phyloP scores from a whole-genome alignment of 2,888 invertebrate species.

The Apotomis capreana region DNA sequence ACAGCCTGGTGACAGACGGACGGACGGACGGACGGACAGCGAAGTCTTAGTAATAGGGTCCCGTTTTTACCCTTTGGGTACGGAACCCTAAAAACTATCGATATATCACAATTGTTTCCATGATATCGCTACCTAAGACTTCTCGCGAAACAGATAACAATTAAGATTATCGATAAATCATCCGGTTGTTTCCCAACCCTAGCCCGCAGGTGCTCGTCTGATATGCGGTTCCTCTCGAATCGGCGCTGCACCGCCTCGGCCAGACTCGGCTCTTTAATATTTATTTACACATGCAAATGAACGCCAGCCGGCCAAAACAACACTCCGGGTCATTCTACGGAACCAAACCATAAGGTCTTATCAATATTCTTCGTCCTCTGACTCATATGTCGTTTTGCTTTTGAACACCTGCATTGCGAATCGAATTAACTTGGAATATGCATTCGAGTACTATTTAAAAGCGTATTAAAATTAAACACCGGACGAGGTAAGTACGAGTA shows the following conservation, averaged over 20 bases:
- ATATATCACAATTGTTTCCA: no score
- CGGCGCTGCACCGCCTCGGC: constrained; percentile 49
- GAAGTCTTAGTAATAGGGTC: no score
- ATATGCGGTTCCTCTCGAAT: constrained; percentile 57
- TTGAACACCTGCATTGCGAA: constrained; percentile 5
- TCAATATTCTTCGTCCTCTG: background rate
- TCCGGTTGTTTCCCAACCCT: constrained; percentile 30
- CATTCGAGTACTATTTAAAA: constrained; percentile 30
- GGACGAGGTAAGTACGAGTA: background rate
- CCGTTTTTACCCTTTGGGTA: no score
- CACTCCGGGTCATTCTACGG: constrained; percentile 43
- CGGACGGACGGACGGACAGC: no score
- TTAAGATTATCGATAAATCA: constrained; percentile 11
- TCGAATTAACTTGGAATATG: constrained; percentile 37
- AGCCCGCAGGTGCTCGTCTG: constrained; percentile 50
- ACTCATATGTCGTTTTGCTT: background rate
- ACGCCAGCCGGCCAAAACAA: constrained; percentile 49
- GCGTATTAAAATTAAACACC: constrained; percentile 19
- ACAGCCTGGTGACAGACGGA: no score
- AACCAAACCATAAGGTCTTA: background rate
- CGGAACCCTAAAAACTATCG: no score
- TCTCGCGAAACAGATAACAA: background rate
- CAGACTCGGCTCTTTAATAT: constrained; percentile 59
- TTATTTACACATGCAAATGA: constrained; percentile 76
- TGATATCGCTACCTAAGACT: background rate